These are phyloP conservation scores for Euura saliciscinereae DNA, from an alignment of 1,140 invertebrate genomes.

Conservation along the genomic window DNA sequence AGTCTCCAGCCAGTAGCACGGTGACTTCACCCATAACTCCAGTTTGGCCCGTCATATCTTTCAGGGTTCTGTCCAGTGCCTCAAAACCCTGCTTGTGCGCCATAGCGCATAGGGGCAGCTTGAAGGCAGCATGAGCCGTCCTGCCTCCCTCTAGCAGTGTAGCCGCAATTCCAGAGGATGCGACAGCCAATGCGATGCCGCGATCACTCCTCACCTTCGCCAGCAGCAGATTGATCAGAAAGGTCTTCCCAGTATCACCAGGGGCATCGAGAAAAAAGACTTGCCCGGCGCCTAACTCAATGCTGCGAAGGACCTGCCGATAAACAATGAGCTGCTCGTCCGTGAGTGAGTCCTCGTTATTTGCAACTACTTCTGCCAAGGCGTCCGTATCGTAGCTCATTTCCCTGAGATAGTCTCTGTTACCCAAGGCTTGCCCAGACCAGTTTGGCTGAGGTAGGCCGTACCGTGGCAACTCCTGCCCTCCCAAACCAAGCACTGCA, in stretches of 20 bases:
- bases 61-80: constrained; percentile 32
- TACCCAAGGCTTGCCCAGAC: not conserved
- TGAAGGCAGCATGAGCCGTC: constrained; percentile 38
- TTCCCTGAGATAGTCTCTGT: constrained; percentile 12
- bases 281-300: constrained; percentile 7
- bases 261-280: constrained; percentile 33
- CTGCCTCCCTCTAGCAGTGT: constrained; percentile 32
- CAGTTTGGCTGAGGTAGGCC: not conserved
- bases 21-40: constrained; percentile 32
- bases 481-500: constrained; percentile 25
- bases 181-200: constrained; percentile 21
- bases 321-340: constrained; percentile 13
- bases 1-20: constrained; percentile 44
- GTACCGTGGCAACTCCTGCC: not conserved
- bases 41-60: constrained; percentile 28
- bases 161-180: constrained; percentile 43
- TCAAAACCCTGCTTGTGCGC: constrained; percentile 34
- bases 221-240: constrained; percentile 31
- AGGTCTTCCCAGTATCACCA: constrained; percentile 38
- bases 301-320: constrained; percentile 18
- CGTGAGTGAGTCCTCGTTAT: not conserved
- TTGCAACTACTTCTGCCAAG: constrained; percentile 8
- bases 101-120: constrained; percentile 42
- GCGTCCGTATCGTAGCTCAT: not conserved
- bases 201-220: constrained; percentile 15